Evolutionary conservation across 2,888 invertebrate genomes (phyloP), one percentile per base, ranked within the genome.

Genomic region (Pyrocoelia pectoralis): DNA sequence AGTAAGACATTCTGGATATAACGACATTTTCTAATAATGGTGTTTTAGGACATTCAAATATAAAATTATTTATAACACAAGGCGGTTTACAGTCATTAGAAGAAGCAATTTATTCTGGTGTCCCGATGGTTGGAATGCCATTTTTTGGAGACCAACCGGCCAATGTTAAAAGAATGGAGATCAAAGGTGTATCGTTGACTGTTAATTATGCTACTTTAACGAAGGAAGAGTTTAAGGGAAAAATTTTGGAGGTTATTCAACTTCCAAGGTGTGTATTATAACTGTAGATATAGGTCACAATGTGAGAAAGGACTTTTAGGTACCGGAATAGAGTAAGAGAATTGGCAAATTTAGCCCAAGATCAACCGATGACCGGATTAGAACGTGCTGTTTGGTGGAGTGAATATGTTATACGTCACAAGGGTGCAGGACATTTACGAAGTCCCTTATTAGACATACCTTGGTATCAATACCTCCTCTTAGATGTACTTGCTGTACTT

Each of bases 61-160:
- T 63, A 1, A 63, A 63, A 43, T 9, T 53, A 9, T 63, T 63
- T 19, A 59, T 63, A 12, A 58, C 53, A 1, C 58, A 63, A 19
- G 63, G 63, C 1, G 63, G 59, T 9, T 28, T 63, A n/a, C 76
- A 76, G 57, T 74, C 75, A 0, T 57, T 74, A 1, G 75, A 76
- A 18, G 77, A 77, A 62, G 72, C 75, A 6, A 60, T 76, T n/a
- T 60, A 63, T 33, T 67, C 63, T 40, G 53, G 67, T 50, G 72
- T 74, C 8, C 76, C 77, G 1, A 66, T 76, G 50, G 50, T 77
- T 13, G 63, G 68, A 4, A 70, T 77, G 38, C 77, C 75, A 33
- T 72, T 76, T 50, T 72, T 72, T 53, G 72, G 46, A 13, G 76
- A 76, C 61, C 77, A 76, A 57, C 61, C 56, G 38, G 59, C 50